Conservation (phyloP, 2,888 invertebrate species). For the Seira ritae region DNA sequence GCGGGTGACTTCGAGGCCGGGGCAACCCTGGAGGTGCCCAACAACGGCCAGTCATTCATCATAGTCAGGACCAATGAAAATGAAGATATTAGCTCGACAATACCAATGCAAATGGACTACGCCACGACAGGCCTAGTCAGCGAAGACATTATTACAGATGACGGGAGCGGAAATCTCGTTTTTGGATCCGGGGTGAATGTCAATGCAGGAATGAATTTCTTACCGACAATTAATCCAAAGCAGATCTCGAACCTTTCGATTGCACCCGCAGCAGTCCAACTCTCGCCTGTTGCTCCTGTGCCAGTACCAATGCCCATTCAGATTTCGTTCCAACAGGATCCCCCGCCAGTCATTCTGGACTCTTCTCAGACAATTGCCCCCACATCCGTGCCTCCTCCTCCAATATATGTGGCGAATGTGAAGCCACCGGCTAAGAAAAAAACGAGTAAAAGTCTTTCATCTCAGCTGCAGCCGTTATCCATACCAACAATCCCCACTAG, state of each 20-base stretch:
- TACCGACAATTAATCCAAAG: neutral
- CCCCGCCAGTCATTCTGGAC: too few species aligned
- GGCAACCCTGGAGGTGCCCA: constrained; percentile 30
- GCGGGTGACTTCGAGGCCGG: constrained; percentile 39
- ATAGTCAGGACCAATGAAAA: constrained; percentile 27
- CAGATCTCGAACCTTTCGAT: neutral
- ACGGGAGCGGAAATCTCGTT: too few species aligned
- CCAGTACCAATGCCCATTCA: neutral
- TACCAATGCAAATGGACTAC: constrained; percentile 18
- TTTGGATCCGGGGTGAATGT: neutral
- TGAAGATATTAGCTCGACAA: constrained; percentile 10
- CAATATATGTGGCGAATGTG: too few species aligned
- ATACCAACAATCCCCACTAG: too few species aligned
- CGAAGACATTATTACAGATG: too few species aligned
- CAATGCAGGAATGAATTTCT: neutral
- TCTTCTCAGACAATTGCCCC: too few species aligned
- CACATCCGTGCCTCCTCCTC: too few species aligned
- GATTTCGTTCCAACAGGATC: neutral
- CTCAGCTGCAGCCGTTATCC: too few species aligned
- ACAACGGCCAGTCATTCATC: constrained; percentile 44
- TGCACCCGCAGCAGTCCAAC: neutral
- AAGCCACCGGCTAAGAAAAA: too few species aligned
- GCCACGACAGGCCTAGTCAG: neutral
- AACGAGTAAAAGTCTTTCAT: too few species aligned
- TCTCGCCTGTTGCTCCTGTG: neutral